phyloP scores from a whole-genome alignment of 2,888 invertebrate genomes.

The Polydrusus cervinus region DNA sequence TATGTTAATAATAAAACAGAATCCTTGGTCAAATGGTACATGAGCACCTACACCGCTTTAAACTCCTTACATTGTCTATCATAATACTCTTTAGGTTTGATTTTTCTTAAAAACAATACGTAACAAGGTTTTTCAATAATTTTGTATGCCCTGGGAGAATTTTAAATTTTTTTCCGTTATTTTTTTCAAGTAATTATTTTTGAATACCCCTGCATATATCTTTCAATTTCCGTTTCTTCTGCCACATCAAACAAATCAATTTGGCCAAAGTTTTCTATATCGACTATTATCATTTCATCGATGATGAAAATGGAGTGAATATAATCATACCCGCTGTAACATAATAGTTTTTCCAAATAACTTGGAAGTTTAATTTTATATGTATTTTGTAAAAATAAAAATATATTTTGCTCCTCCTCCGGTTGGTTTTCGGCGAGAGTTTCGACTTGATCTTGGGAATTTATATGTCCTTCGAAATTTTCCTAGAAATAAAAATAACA shows the following conservation, averaged over 20 bases:
- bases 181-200: background rate
- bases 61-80: background rate
- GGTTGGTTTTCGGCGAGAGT: background rate
- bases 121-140: background rate
- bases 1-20: no score
- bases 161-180: background rate
- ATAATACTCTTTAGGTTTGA: background rate
- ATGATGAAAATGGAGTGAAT: background rate
- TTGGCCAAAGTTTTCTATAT: background rate
- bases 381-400: background rate
- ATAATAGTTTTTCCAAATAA: background rate
- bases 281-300: background rate
- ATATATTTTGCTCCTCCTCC: background rate
- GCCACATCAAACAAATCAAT: background rate
- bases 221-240: background rate
- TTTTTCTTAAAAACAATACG: background rate
- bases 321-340: background rate
- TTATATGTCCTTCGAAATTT: background rate
- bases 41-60: background rate
- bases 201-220: no score
- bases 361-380: background rate
- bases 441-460: background rate
- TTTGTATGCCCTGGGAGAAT: background rate
- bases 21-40: no score
- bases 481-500: background rate